Evolutionary conservation across 2,797 vertebrate species (phyloP).

Genomic region (Melanotaenia nigrans): DNA sequence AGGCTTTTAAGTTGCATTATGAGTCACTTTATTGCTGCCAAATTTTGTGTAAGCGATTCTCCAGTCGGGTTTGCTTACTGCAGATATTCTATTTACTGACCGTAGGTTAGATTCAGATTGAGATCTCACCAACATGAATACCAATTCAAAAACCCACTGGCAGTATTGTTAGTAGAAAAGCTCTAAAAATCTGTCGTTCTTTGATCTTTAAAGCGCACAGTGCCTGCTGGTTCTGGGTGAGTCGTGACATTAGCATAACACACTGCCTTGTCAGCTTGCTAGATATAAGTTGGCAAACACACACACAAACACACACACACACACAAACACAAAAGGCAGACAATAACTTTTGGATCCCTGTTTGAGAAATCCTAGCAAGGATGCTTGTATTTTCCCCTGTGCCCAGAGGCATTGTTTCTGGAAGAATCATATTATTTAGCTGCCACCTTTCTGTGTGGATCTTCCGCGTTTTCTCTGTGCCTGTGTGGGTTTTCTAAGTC

Average conservation of each 20-base stretch:
- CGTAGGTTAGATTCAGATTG: constrained; percentile 38
- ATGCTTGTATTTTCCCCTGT: not conserved
- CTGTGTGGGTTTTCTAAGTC: not conserved
- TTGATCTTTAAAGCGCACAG: constrained; percentile 53
- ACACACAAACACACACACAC: not conserved
- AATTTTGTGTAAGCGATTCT: constrained; percentile 19
- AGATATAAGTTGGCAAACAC: constrained; percentile 24
- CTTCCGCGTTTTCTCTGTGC: not conserved
- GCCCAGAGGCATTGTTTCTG: not conserved
- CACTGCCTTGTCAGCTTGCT: constrained; percentile 27
- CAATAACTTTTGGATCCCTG: not conserved
- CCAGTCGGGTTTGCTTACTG: constrained; percentile 24
- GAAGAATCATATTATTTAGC: not conserved
- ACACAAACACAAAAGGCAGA: not conserved
- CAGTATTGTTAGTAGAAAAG: constrained; percentile 46
- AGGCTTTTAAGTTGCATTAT: not conserved
- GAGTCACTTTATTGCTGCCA: constrained; percentile 13
- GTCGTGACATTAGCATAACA: constrained; percentile 57
- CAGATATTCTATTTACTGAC: constrained; percentile 41
- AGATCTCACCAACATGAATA: constrained; percentile 41
- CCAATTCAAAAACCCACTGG: constrained; percentile 37
- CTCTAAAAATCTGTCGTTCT: constrained; percentile 50
- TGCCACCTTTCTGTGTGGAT: not conserved
- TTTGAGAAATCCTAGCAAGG: not conserved
- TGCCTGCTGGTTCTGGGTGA: constrained; percentile 49